Evolutionary conservation across 2,113 vertebrate genomes (phyloP).

Genomic region (Ibidorhyncha struthersii): DNA sequence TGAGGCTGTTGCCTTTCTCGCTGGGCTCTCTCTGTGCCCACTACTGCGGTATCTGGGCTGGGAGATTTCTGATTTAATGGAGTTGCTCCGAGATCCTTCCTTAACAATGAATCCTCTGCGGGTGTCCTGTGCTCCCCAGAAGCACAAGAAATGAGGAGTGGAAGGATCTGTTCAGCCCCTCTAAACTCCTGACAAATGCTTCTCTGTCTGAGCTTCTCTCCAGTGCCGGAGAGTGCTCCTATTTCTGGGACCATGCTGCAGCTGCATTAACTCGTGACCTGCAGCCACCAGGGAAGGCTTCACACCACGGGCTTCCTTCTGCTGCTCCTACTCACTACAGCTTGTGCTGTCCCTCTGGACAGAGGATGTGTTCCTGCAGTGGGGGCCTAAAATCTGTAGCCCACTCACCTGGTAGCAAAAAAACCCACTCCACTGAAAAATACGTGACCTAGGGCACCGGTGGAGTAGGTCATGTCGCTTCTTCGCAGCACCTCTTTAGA

Average conservation of each 20-base stretch:
- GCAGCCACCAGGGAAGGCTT: background rate
- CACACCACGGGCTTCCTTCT: background rate
- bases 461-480: background rate
- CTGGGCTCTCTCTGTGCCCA: background rate
- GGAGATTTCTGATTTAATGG: background rate
- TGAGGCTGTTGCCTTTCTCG: accelerated
- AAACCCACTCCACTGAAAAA: background rate
- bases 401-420: background rate
- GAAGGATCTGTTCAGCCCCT: background rate
- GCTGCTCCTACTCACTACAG: background rate
- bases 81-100: background rate
- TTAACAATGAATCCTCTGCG: background rate
- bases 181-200: background rate
- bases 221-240: background rate
- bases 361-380: accelerated
- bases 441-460: background rate
- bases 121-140: background rate
- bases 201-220: background rate
- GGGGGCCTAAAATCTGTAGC: background rate
- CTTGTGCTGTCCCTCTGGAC: background rate
- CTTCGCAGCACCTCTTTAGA: background rate
- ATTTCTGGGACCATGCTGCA: background rate
- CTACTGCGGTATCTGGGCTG: background rate
- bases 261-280: background rate
- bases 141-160: background rate